Percentiles rank a stretch among this genome's conserved stretches.
These are phyloP conservation scores for Cephus pulcher DNA, from an alignment of 2,888 invertebrate species.

Conservation along the genomic window DNA sequence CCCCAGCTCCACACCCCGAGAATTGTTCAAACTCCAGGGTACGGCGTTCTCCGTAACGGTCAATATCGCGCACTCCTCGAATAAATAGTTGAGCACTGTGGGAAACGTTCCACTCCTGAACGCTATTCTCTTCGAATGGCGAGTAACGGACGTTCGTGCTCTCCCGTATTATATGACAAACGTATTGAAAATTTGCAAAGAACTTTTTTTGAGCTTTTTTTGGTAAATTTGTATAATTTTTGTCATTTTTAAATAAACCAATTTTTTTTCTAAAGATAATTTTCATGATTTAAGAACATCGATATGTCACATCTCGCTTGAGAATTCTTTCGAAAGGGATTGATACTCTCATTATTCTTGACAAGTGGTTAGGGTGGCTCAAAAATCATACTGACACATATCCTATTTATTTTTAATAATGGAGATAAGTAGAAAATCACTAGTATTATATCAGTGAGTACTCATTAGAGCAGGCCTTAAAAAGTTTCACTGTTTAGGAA, in stretches of 20 bases:
- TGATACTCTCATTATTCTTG: no score
- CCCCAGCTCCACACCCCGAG: slow-evolving; percentile 32
- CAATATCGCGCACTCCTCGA: slow-evolving; percentile 59
- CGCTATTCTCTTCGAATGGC: background rate
- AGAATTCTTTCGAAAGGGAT: no score
- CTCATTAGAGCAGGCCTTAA: no score
- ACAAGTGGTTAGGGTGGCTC: no score
- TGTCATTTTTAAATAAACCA: no score
- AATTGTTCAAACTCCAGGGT: slow-evolving; percentile 43
- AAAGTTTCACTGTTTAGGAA: no score
- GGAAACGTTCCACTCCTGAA: slow-evolving; percentile 47
- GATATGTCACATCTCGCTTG: no score
- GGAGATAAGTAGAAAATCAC: background rate
- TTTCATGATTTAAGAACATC: no score
- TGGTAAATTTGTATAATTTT: no score
- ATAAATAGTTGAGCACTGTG: slow-evolving; percentile 61
- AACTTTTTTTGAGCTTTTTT: no score
- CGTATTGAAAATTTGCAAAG: background rate
- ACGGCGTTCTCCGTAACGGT: slow-evolving; percentile 57
- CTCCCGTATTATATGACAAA: background rate
- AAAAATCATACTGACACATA: no score
- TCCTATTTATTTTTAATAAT: background rate
- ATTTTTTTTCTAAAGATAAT: no score
- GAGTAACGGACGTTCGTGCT: background rate
- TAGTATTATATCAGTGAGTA: background rate